Evolutionary conservation across 1,140 invertebrate species (phyloP), one percentile per base, ranked within the genome.

Genomic region (Hyphantria cunea): DNA sequence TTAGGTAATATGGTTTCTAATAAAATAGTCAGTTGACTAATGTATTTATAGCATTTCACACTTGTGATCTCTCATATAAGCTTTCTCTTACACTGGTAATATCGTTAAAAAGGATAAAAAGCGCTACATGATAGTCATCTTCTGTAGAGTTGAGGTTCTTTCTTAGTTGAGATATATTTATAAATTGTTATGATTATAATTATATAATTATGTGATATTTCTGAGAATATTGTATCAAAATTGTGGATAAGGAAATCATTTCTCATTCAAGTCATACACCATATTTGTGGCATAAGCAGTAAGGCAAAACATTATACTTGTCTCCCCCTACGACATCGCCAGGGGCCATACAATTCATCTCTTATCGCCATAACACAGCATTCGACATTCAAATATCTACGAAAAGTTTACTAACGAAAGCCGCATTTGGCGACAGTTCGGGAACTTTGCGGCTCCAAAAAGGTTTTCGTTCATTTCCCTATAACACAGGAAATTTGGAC

Each of bases 391-490:
- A 25, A 25, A 60, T 44, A 34, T 10, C 32, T 37, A 49, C 55
- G 32, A 59, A 33, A 60, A 51, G 12, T 60, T 60, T 44, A 34
- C n/a, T n/a, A n/a, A n/a, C 48, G 14, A 39, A 52, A 62, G 49
- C 42, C 50, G 15, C 50, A 37, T 31, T 32, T 14, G 50, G 41
- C 52, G 41, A 47, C 53, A 56, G 33, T 17, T 39, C 11, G 3
- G 37, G 10, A 44, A 44, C 41, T 44, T 12, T n/a, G 41, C 9
- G n/a, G n/a, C 11, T 14, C 12, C 25, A 49, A 60, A 66, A 74
- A 71, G 68, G 73, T 70, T 85, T 84, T 73, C 76, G 79, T 89
- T 86, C 77, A 81, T 82, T 88, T 80, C 69, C 77, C 78, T 64
- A 86, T 86, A 83, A 82, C 72, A 78, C 74, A 72, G 80, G 78